phyloP scores from a whole-genome alignment of 1,140 invertebrate species.

The Heliconius nattereri region DNA sequence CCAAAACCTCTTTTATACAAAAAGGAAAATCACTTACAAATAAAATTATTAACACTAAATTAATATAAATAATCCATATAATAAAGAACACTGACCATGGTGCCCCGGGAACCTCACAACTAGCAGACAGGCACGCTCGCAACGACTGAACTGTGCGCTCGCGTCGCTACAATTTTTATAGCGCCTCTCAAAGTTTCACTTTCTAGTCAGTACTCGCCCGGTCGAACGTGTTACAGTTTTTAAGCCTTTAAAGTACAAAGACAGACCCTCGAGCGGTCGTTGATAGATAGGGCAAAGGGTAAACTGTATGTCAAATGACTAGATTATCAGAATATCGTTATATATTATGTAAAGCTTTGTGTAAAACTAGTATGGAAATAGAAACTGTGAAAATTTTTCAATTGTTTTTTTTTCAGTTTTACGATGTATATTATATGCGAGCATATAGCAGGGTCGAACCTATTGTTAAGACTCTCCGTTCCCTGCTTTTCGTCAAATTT shows the following conservation, averaged over 20 bases:
- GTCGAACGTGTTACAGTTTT: conserved; percentile 71
- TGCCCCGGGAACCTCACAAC: conserved; percentile 47
- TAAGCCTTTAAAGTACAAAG: conserved; percentile 64
- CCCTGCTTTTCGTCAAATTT: too few relatives aligned
- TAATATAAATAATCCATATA: conserved; percentile 24
- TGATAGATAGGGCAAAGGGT: conserved; percentile 13
- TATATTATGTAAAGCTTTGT: not conserved
- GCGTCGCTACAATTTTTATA: conserved; percentile 73
- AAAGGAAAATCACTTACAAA: conserved; percentile 24
- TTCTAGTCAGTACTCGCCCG: conserved; percentile 62
- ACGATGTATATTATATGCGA: too few relatives aligned
- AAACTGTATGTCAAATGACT: not conserved
- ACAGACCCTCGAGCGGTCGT: conserved; percentile 28
- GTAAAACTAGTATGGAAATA: too few relatives aligned
- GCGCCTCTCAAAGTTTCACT: conserved; percentile 71
- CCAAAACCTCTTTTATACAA: not conserved
- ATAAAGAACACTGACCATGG: conserved; percentile 66
- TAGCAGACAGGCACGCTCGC: conserved; percentile 50
- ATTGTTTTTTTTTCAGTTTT: too few relatives aligned
- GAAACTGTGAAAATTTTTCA: not conserved
- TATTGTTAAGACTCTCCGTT: too few relatives aligned
- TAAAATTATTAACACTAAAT: conserved; percentile 2
- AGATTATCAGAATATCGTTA: not conserved
- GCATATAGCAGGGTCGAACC: too few relatives aligned
- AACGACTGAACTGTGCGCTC: conserved; percentile 62